phyloP scores from a whole-genome alignment of 2,113 vertebrate species.

The Otis tarda region DNA sequence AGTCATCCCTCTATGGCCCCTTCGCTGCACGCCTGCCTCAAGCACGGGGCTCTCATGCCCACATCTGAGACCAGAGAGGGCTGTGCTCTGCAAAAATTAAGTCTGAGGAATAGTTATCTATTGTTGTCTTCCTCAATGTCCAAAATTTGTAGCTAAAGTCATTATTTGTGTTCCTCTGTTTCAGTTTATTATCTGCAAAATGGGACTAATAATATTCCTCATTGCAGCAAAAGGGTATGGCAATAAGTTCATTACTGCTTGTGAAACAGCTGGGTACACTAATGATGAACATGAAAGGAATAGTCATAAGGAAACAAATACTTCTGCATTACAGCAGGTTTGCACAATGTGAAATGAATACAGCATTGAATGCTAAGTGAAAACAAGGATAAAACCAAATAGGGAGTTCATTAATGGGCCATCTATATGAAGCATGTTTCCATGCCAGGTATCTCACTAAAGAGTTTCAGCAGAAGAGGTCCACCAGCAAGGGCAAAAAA shows the following conservation, averaged over 20 bases:
- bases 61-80: neutral
- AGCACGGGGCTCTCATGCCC: neutral
- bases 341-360: neutral
- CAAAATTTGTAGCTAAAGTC: neutral
- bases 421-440: neutral
- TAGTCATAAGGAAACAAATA: constrained; percentile 13
- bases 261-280: neutral
- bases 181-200: neutral
- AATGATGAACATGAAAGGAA: neutral
- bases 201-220: neutral
- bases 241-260: constrained; percentile 20
- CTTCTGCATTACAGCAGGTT: neutral
- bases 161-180: neutral
- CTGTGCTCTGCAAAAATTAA: neutral
- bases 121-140: neutral
- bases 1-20: neutral
- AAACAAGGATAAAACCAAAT: neutral
- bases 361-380: neutral
- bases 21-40: neutral
- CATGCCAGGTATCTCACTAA: neutral
- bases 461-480: neutral
- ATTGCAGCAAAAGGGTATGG: neutral
- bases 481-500: neutral
- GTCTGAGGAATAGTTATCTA: neutral
- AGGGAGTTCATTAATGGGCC: neutral